These are phyloP conservation scores for Scaptomyza flava DNA, from an alignment of 2,888 invertebrate genomes.

Conservation along the genomic window DNA sequence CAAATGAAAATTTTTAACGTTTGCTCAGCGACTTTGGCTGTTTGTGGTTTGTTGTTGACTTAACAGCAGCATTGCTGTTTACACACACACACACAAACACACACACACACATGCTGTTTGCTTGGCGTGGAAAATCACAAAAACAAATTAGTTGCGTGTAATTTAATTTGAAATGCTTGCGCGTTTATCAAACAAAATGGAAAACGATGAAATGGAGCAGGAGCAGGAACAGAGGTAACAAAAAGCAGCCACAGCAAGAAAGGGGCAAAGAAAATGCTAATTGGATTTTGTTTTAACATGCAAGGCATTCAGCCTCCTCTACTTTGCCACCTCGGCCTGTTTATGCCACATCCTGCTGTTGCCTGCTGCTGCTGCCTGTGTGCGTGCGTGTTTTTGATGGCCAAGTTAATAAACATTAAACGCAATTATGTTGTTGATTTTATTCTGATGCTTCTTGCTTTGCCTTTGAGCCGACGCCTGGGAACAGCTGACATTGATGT, in stretches of 20 bases:
- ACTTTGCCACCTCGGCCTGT: not conserved
- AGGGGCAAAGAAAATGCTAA: conserved; percentile 63
- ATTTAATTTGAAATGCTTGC: conserved; percentile 74
- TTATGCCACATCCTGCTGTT: no score
- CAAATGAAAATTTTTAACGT: conserved; percentile 56
- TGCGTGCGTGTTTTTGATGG: conserved; percentile 59
- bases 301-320: conserved; percentile 25
- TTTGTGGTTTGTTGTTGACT: conserved; percentile 57
- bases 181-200: conserved; percentile 76
- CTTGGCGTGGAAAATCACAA: conserved; percentile 61
- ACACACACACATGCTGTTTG: conserved; percentile 20
- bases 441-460: conserved; percentile 39
- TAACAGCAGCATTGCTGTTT: conserved; percentile 41
- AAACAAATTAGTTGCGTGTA: conserved; percentile 78
- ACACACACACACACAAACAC: conserved; percentile 21
- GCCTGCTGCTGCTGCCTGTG: not conserved
- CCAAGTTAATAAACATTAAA: conserved; percentile 76
- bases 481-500: conserved; percentile 25
- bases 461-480: conserved; percentile 34
- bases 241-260: conserved; percentile 3
- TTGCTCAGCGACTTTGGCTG: conserved; percentile 45
- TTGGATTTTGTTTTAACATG: conserved; percentile 70
- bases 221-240: conserved; percentile 18
- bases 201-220: conserved; percentile 65
- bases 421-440: conserved; percentile 70